Conservation (phyloP, 2,797 vertebrate genomes). For the Diglossa cyanea region DNA sequence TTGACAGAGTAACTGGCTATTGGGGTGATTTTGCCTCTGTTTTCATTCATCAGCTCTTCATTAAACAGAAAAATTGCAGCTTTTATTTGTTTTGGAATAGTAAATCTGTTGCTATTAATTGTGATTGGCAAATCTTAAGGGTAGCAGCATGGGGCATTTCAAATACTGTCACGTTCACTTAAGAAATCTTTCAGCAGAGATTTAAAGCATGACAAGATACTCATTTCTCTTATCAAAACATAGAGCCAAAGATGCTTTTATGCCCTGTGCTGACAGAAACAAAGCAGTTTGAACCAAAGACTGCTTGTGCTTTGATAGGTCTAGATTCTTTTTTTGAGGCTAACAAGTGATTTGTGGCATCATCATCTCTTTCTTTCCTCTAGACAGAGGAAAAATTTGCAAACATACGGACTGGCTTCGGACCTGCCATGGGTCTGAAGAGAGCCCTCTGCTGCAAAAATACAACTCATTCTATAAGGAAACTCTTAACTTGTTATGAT, state of each 20-base stretch:
- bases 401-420: neutral
- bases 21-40: conserved; percentile 53
- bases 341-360: fast-evolving
- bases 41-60: conserved; percentile 48
- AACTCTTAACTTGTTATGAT: neutral
- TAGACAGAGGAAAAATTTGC: neutral
- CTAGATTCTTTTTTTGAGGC: neutral
- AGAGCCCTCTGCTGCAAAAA: neutral
- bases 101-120: conserved; percentile 64
- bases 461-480: neutral
- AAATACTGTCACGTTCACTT: conserved; percentile 47
- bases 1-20: conserved; percentile 66
- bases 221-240: conserved; percentile 53
- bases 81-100: conserved; percentile 59
- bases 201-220: conserved; percentile 56
- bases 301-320: neutral
- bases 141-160: neutral
- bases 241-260: neutral
- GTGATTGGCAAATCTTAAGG: conserved; percentile 57
- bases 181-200: conserved; percentile 23
- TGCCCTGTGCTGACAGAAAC: neutral
- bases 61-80: conserved; percentile 23
- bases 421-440: neutral
- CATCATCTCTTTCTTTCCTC: neutral
- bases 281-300: neutral